Conservation (phyloP, 2,113 vertebrate species). For the Varanus salvator region DNA sequence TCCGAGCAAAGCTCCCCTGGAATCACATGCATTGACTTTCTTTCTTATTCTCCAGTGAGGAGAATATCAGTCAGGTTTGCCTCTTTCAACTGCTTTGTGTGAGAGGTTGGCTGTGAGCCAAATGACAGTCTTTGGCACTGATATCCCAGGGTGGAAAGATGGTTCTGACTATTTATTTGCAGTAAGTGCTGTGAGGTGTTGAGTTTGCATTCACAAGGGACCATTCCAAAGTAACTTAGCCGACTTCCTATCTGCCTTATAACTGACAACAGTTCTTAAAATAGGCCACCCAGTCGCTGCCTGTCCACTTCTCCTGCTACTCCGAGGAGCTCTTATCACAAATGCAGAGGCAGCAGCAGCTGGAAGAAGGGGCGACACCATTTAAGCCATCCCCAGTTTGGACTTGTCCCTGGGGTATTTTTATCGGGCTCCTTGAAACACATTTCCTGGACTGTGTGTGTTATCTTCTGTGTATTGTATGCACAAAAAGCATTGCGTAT, state of each 20-base stretch:
- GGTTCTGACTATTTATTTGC: not conserved
- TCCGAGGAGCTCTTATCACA: not conserved
- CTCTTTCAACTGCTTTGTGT: not conserved
- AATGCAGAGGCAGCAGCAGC: too few species aligned
- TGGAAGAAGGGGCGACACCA: not conserved
- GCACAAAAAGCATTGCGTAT: not conserved
- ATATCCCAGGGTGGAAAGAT: too few species aligned
- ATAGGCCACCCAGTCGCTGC: not conserved
- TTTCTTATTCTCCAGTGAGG: too few species aligned
- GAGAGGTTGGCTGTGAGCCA: not conserved
- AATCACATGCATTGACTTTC: not conserved
- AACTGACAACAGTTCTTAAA: conserved; percentile 5
- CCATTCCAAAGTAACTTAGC: not conserved
- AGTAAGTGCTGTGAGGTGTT: not conserved
- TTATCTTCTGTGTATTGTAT: not conserved
- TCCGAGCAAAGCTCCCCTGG: not conserved
- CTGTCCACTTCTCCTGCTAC: not conserved
- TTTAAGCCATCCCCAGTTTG: not conserved
- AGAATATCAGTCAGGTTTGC: not conserved
- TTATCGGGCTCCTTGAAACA: not conserved
- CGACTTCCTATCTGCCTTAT: not conserved
- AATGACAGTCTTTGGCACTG: not conserved
- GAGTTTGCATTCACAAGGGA: not conserved
- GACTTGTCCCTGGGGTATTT: not conserved
- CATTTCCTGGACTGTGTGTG: not conserved